Base-by-base conservation (phyloP, 2,797 vertebrate genomes). In the Acestrorhynchus altus region DNA sequence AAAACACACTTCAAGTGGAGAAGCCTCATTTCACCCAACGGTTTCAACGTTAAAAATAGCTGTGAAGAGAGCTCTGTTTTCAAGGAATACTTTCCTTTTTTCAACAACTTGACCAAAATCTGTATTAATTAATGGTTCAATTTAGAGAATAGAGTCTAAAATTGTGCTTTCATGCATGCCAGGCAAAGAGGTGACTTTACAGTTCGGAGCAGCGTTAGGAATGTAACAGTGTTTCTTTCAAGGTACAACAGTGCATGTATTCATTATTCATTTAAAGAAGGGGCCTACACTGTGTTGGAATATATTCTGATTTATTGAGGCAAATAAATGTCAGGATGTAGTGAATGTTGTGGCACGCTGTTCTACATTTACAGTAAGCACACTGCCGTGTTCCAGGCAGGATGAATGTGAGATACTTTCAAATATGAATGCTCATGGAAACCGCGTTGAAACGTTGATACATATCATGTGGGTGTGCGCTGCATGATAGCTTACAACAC, bases 21-120 rank as follows among this genome's bases (percentile, higher is more conserved):
- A 47, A 51, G 31, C 20, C 47, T 4, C 8, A 11, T 10, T 63
- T 40, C 42, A 16, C 66, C 15, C 46, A 59, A 66, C 2, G 28
- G 59, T 72, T 79, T 72, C 77, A 80, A 76, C 49, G 57, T 77
- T 67, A 73, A 76, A 83, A 83, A 81, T 77, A 83, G 44, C 65
- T 51, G 54, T 81, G 72, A 79, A 81, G 60, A 57, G 68, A 31
- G 18, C 65, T 63, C 73, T 76, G 67, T 80, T 76, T 78, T 67
- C 44, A 20, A 6, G 31, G 31, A 18, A 54, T n/a, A 26, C 28
- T 74, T 47, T 78, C 49, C 42, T 42, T 46, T 40, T 77, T 67
- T 52, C 20, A 78, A 46, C 18, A n/a, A 16, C 20, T 2, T 9
- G 16, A 20, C 60, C 60, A 40, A 71, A 49, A 59, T 76, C 73